These are phyloP conservation scores for Drosophila neutralis DNA, from an alignment of 2,888 invertebrate species.

Conservation along the genomic window DNA sequence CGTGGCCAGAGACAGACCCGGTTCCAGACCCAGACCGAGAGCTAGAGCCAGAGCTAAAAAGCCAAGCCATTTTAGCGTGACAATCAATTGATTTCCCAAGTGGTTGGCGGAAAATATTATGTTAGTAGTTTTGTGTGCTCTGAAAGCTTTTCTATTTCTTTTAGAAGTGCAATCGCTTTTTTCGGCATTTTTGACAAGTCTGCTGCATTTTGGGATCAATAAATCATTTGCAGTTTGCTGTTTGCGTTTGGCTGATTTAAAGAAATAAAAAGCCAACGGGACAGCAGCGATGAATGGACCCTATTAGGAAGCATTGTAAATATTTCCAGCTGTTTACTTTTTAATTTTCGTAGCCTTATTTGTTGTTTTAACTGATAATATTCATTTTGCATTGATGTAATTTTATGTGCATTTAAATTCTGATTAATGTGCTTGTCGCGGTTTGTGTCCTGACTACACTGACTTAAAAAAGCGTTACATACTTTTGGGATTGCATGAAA, in stretches of 20 bases:
- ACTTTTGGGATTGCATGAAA: constrained; percentile 44
- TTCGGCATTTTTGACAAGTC: constrained; percentile 18
- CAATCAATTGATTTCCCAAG: constrained; percentile 80
- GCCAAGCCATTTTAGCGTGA: constrained; percentile 70
- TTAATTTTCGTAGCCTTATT: constrained; percentile 8
- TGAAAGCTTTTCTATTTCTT: constrained; percentile 11
- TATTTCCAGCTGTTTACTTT: constrained; percentile 13
- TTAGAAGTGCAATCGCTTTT: constrained; percentile 11
- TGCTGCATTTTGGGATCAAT: constrained; percentile 36
- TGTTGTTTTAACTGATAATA: constrained; percentile 8
- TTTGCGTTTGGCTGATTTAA: constrained; percentile 34
- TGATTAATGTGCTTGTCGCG: constrained; percentile 7
- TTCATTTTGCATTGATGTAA: background rate
- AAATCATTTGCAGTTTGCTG: constrained; percentile 54
- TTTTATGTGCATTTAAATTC: background rate
- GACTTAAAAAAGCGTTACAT: constrained; percentile 28
- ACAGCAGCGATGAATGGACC: background rate
- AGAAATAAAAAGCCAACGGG: background rate
- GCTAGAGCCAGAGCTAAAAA: constrained; percentile 44
- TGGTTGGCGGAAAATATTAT: constrained; percentile 48
- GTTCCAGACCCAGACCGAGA: background rate
- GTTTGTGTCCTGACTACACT: constrained; percentile 37
- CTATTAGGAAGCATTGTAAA: constrained; percentile 11
- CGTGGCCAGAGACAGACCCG: background rate
- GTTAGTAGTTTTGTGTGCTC: constrained; percentile 1